Percentiles rank a stretch among this genome's conserved stretches.
phyloP scores from a whole-genome alignment of 2,888 invertebrate genomes.

The Euzophera pinguis region DNA sequence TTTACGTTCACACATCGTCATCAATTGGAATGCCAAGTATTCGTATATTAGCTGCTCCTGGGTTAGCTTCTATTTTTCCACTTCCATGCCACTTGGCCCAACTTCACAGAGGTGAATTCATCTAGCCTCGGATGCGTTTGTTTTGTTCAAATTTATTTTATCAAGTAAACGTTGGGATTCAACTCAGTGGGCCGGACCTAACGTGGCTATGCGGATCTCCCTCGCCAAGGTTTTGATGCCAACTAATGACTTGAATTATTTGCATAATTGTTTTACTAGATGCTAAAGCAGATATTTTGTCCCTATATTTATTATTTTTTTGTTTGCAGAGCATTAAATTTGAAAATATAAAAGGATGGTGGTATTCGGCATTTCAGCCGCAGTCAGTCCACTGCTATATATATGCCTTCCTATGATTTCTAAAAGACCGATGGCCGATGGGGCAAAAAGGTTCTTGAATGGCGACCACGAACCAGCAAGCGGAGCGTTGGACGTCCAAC shows the following conservation, averaged over 20 bases:
- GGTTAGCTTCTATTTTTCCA: slow-evolving; percentile 64
- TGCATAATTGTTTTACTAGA: slow-evolving; percentile 54
- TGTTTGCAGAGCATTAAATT: too few relatives aligned
- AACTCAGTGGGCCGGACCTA: slow-evolving; percentile 63
- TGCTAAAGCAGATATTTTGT: neutral
- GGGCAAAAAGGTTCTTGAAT: too few relatives aligned
- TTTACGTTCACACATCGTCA: slow-evolving; percentile 27
- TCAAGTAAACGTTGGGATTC: slow-evolving; percentile 75
- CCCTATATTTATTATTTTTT: too few relatives aligned
- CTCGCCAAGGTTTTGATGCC: slow-evolving; percentile 43
- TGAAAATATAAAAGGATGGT: too few relatives aligned
- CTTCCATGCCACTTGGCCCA: slow-evolving; percentile 73
- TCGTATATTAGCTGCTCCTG: slow-evolving; percentile 63
- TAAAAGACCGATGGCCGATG: too few relatives aligned
- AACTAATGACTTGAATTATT: slow-evolving; percentile 68
- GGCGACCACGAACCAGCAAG: too few relatives aligned
- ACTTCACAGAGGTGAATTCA: slow-evolving; percentile 75
- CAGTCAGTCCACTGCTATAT: too few relatives aligned
- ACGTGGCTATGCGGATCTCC: slow-evolving; percentile 64
- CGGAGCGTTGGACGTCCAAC: too few relatives aligned
- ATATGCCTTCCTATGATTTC: too few relatives aligned
- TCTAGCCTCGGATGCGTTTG: slow-evolving; percentile 75
- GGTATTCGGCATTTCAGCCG: too few relatives aligned
- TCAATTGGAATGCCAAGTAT: slow-evolving; percentile 62
- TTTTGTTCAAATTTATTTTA: slow-evolving; percentile 79